phyloP scores from a whole-genome alignment of 2,113 vertebrate genomes.

The Triplophysa siluroides region DNA sequence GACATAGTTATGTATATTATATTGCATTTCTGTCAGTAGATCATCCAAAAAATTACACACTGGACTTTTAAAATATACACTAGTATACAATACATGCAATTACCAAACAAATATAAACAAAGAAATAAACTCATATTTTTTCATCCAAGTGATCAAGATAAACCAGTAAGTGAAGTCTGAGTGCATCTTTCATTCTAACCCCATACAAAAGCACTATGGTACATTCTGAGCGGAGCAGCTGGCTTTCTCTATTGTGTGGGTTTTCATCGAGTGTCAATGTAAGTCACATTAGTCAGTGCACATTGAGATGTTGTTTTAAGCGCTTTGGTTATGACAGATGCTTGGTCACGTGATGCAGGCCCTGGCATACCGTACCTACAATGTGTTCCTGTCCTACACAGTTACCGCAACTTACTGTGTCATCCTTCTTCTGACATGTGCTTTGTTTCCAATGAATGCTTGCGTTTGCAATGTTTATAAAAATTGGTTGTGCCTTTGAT shows the following conservation, averaged over 20 bases:
- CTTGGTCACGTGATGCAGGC: background rate
- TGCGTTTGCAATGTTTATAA: conserved; percentile 2
- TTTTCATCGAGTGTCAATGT: background rate
- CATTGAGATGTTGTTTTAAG: background rate
- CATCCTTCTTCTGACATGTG: background rate
- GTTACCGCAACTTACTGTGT: background rate
- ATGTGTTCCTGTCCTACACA: background rate
- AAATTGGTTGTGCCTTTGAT: conserved; percentile 25
- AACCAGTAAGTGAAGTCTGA: no score
- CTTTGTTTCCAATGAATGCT: conserved; percentile 23
- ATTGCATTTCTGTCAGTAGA: no score
- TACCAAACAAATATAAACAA: no score
- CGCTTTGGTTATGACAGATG: background rate
- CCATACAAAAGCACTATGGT: background rate
- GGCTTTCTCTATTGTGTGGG: conserved; percentile 1
- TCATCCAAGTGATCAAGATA: no score
- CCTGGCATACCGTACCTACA: no score
- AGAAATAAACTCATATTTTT: no score
- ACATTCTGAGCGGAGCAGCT: background rate
- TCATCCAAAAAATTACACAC: no score
- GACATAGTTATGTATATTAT: no score
- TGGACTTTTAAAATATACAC: no score
- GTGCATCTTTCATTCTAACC: background rate
- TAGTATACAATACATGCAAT: no score
- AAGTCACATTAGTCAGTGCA: background rate